These are phyloP conservation scores for Byasa hedistus DNA, from an alignment of 2,888 invertebrate genomes.

Conservation along the genomic window DNA sequence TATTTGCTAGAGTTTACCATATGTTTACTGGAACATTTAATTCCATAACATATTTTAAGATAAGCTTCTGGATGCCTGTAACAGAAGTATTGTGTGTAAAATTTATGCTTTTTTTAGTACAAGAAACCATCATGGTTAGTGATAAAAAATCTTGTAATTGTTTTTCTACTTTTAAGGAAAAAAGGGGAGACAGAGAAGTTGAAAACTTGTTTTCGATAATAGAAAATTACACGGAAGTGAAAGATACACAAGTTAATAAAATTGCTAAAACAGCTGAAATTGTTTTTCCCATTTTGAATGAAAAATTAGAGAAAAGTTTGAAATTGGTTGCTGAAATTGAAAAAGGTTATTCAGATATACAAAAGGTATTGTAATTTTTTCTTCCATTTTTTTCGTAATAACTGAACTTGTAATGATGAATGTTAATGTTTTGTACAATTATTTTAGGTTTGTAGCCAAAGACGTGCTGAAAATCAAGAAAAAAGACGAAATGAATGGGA, in stretches of 20 bases:
- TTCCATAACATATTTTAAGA: too few relatives aligned
- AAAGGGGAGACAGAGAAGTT: constrained; percentile 88
- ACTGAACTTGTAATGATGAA: neutral
- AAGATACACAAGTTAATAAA: constrained; percentile 85
- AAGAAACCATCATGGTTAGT: too few relatives aligned
- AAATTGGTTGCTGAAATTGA: constrained; percentile 82
- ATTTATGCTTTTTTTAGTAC: too few relatives aligned
- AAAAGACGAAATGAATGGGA: constrained; percentile 82
- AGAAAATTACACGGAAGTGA: constrained; percentile 88
- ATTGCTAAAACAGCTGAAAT: constrained; percentile 82
- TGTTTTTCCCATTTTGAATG: constrained; percentile 81
- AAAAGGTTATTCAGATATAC: constrained; percentile 78
- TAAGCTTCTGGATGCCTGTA: too few relatives aligned
- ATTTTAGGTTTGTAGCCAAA: constrained; percentile 52
- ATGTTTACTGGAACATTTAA: too few relatives aligned
- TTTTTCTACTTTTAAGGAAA: constrained; percentile 76
- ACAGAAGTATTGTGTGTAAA: too few relatives aligned
- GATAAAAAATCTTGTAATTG: too few relatives aligned
- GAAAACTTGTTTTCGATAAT: constrained; percentile 87
- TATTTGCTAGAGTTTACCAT: too few relatives aligned
- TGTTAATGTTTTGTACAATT: neutral
- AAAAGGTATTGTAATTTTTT: constrained; percentile 65
- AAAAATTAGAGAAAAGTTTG: constrained; percentile 83
- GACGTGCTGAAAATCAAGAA: constrained; percentile 51
- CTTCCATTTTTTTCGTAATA: constrained; percentile 30